Conservation (phyloP, 2,797 vertebrate genomes). For the Peromyscus melanophrys region DNA sequence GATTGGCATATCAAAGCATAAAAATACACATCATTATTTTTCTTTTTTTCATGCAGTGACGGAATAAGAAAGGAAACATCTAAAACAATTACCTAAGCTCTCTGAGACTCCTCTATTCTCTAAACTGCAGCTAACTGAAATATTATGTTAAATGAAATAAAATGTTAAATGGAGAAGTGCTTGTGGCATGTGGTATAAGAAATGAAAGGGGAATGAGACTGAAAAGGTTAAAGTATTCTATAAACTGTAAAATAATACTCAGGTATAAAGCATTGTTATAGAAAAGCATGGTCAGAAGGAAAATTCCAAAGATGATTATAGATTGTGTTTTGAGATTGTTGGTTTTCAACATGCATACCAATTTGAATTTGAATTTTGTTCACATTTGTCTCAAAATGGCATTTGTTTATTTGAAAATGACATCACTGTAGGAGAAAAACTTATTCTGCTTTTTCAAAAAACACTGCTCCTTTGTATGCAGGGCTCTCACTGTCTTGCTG, state of each 20-base stretch:
- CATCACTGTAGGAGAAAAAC: not conserved
- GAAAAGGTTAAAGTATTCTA: not conserved
- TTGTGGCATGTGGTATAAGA: not conserved
- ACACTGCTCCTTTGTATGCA: not conserved
- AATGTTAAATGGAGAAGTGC: not conserved
- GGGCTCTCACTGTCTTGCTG: not conserved
- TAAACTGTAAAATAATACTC: not conserved
- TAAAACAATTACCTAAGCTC: not conserved
- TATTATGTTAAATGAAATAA: not conserved
- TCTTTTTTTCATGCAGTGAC: not conserved
- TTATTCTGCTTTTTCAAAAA: not conserved
- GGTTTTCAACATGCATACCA: not conserved
- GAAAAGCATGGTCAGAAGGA: not conserved
- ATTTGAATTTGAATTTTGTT: not conserved
- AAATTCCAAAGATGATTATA: not conserved
- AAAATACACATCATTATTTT: not conserved
- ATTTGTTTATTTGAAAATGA: conserved; percentile 1
- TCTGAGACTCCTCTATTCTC: not conserved
- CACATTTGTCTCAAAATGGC: not conserved
- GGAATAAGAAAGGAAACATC: not conserved
- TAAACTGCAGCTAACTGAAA: not conserved
- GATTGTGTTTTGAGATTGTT: not conserved
- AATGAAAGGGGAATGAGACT: not conserved
- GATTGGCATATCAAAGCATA: not conserved
- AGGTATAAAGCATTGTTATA: not conserved